Evolutionary conservation across 2,797 vertebrate genomes (phyloP), one percentile per base, ranked within the genome.

Genomic region (Cirrhinus molitorella): DNA sequence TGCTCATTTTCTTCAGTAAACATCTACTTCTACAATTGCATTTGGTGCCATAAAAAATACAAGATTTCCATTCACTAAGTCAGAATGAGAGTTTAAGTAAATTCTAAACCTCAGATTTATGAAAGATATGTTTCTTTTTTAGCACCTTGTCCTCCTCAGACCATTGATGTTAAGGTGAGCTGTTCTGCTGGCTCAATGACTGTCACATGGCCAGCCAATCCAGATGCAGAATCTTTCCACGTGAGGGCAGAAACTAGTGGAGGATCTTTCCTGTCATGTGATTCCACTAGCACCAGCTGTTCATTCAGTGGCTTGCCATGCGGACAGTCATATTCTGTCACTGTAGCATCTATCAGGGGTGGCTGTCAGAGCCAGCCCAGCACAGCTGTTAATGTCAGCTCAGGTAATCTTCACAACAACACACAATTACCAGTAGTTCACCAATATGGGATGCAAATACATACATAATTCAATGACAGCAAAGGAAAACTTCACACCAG

Each of bases 81-180:
- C 13, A 61, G 59, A 13, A 61, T 61, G 2, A 63, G 25, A 31
- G 6, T 31, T 65, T 17, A 34, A 65, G 28, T 34, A 10, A 8
- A 65, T 65, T 31, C 21, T 55, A 55, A 55, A 25, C 12, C 14
- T 59, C 43, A 65, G n/a, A 5, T 65, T 4, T 19, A 21, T 49
- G 21, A 72, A 34, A 28, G 23, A 5, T 55, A 19, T 57, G 31
- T 76, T 66, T 47, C 65, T 67, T 8, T 85, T 37, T 77, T 31
- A 85, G 81, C 91, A 0, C 94, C 93, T 0, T 96, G 95, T 87
- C 14, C 91, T 25, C 94, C 95, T n/a, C 90, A 92, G 79, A 47
- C 91, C 1, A 90, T 95, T 71, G 14, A 11, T 1, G 85, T 92
- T 17, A 11, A 34, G 9, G 49, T 83, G n/a, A 40, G 84, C 23